Evolutionary conservation across 2,888 invertebrate genomes (phyloP).

Genomic region (Myopa tessellatipennis): DNA sequence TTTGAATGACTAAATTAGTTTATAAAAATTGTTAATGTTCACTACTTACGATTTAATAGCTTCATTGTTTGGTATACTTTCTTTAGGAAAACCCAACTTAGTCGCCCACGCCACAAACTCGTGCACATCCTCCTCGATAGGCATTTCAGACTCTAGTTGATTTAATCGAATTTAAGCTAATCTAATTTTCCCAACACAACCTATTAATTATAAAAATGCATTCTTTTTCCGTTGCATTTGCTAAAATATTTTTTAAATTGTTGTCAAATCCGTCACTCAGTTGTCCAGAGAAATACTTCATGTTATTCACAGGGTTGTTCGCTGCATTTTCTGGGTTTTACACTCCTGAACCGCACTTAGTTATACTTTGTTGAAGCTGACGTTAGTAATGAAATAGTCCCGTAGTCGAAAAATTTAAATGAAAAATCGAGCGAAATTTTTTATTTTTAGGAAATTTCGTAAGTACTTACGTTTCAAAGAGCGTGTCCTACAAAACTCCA

Average conservation of each 20-base stretch:
- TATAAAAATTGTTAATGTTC: neutral
- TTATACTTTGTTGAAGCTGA: neutral
- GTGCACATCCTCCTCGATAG: conserved; percentile 54
- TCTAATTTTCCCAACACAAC: no score
- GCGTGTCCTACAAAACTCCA: no score
- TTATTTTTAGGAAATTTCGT: no score
- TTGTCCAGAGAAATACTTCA: no score
- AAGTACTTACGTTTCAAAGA: no score
- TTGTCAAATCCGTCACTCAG: neutral
- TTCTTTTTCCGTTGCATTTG: neutral
- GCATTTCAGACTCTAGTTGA: conserved; percentile 39
- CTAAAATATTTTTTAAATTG: neutral
- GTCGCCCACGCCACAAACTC: conserved; percentile 62
- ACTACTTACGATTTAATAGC: conserved; percentile 62
- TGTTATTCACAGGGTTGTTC: neutral
- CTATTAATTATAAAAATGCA: neutral
- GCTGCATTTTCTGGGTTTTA: neutral
- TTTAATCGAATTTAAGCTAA: neutral
- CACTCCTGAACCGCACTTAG: neutral
- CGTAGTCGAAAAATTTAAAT: no score
- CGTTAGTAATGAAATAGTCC: no score
- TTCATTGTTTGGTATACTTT: conserved; percentile 59
- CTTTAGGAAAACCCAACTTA: conserved; percentile 59
- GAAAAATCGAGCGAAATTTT: no score
- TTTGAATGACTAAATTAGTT: neutral